Evolutionary conservation across 2,888 invertebrate species (phyloP).

Genomic region (Pristionchus mayeri): DNA sequence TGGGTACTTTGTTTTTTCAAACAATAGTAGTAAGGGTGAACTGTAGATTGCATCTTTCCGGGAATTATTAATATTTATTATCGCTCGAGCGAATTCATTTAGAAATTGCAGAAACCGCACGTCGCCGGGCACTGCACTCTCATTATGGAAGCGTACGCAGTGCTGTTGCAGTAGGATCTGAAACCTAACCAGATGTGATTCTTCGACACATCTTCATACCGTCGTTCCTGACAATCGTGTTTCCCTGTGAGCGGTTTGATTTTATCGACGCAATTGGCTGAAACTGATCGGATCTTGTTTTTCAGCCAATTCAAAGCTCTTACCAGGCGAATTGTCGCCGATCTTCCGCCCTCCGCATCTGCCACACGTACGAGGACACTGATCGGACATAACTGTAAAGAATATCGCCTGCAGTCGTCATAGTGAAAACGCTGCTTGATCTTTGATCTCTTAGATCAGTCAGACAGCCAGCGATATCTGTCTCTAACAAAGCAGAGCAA

Average conservation of each 20-base stretch:
- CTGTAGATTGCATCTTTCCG: too few species aligned
- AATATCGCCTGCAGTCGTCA: too few species aligned
- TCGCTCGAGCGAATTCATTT: too few species aligned
- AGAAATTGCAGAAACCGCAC: constrained; percentile 8
- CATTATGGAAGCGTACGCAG: not conserved
- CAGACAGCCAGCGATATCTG: not conserved
- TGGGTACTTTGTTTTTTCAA: too few species aligned
- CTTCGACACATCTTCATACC: not conserved
- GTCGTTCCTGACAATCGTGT: not conserved
- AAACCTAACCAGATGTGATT: not conserved
- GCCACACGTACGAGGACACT: constrained; percentile 12
- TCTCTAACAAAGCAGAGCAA: not conserved
- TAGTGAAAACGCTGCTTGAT: too few species aligned
- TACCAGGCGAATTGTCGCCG: not conserved
- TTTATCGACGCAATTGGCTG: not conserved
- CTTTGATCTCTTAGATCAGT: not conserved
- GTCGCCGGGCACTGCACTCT: constrained; percentile 1
- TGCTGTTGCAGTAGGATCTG: not conserved
- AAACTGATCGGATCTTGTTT: not conserved
- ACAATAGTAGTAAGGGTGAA: too few species aligned
- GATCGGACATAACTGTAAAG: constrained; percentile 1
- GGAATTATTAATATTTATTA: too few species aligned
- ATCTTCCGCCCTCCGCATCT: not conserved
- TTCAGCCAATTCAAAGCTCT: not conserved
- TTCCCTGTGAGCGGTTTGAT: not conserved